These are phyloP conservation scores for Dysidea cf. avara DNA, from an alignment of 37 sponge, comb jelly and placozoan genomes.

Conservation along the genomic window DNA sequence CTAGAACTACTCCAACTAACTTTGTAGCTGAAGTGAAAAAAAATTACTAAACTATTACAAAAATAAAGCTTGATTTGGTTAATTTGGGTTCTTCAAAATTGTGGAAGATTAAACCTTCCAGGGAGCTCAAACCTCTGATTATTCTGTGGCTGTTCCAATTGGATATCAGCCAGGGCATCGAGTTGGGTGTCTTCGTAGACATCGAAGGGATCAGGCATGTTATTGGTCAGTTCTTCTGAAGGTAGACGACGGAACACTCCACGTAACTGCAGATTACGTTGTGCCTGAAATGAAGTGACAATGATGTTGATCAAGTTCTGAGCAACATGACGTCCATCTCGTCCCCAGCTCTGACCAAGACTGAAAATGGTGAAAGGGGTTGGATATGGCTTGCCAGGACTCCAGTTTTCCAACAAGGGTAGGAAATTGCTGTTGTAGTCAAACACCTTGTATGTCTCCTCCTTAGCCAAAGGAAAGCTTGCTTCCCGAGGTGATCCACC, in stretches of 20 bases:
- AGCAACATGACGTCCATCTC: constrained; percentile 47
- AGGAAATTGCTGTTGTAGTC: constrained; percentile 59
- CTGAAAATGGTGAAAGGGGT: constrained; percentile 57
- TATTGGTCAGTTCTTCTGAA: constrained; percentile 16
- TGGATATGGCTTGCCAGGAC: constrained; percentile 37
- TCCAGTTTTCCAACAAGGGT: constrained; percentile 36
- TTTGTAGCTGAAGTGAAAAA: no score
- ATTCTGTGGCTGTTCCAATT: no score
- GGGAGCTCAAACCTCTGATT: no score
- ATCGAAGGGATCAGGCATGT: constrained; percentile 32
- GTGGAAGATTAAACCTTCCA: no score
- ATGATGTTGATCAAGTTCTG: constrained; percentile 58
- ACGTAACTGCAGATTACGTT: constrained; percentile 33
- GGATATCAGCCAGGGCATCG: constrained; percentile 49
- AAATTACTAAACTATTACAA: no score
- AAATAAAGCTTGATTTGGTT: no score
- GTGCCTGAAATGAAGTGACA: constrained; percentile 51
- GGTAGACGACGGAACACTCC: constrained; percentile 13
- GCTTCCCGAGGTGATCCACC: constrained; percentile 22
- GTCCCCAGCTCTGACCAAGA: constrained; percentile 84
- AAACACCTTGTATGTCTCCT: constrained; percentile 50
- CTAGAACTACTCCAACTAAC: no score
- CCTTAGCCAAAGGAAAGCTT: constrained; percentile 31
- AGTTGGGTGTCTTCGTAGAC: constrained; percentile 8
- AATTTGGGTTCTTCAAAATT: no score